These are phyloP conservation scores for Solea solea DNA, from an alignment of 2,113 vertebrate species.

Conservation along the genomic window DNA sequence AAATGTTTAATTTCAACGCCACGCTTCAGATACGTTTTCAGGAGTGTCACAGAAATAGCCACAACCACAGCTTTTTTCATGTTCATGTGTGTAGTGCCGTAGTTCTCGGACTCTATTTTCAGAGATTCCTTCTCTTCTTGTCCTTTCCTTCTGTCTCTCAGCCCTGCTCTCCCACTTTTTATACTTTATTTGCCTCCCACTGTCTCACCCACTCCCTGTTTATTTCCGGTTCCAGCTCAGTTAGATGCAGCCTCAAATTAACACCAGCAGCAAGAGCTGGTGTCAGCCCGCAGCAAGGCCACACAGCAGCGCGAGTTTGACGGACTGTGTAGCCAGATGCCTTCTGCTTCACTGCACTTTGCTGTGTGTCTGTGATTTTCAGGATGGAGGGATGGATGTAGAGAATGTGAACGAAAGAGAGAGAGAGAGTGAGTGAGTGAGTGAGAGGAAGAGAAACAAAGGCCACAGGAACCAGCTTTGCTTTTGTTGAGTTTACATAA, in stretches of 20 bases:
- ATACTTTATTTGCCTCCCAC: not conserved
- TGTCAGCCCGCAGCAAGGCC: constrained; percentile 62
- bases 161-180: not conserved
- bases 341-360: constrained; percentile 55
- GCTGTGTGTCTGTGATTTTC: constrained; percentile 46
- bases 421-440: not conserved
- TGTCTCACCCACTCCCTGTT: constrained; percentile 10
- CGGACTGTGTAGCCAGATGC: constrained; percentile 56
- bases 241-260: constrained; percentile 55
- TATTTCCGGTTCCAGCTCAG: constrained; percentile 18
- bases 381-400: constrained; percentile 42
- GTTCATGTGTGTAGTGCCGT: constrained; percentile 41
- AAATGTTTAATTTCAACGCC: constrained; percentile 41
- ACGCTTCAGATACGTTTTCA: constrained; percentile 37
- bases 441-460: constrained; percentile 3
- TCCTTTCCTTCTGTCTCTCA: not conserved
- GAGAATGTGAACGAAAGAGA: not conserved
- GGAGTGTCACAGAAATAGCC: constrained; percentile 26
- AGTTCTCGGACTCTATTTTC: constrained; percentile 6
- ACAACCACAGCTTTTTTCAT: constrained; percentile 26
- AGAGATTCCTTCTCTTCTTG: not conserved
- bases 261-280: constrained; percentile 55
- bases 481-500: constrained; percentile 71
- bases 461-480: constrained; percentile 49
- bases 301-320: constrained; percentile 64